Evolutionary conservation across 2,888 invertebrate species (phyloP).

Genomic region (Tiliacea aurago): DNA sequence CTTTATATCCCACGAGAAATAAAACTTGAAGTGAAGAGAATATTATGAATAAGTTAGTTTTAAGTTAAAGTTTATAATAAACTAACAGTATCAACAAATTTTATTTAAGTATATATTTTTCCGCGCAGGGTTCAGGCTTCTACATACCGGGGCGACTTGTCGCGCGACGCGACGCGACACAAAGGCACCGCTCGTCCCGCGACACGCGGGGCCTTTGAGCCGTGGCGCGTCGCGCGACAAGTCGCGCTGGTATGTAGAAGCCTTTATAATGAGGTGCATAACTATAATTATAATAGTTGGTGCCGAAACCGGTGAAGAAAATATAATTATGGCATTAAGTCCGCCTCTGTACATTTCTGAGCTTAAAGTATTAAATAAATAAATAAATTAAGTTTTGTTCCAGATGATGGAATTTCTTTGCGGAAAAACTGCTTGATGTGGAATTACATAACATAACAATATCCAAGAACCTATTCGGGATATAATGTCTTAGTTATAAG

Average conservation of each 20-base stretch:
- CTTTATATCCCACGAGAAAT: conserved; percentile 34
- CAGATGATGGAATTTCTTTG: not conserved
- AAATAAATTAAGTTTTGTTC: not conserved
- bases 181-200: too few relatives aligned
- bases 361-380: too few relatives aligned
- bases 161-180: too few relatives aligned
- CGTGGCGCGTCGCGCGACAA: too few relatives aligned
- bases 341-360: too few relatives aligned
- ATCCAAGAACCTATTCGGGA: not conserved
- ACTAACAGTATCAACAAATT: conserved; percentile 7
- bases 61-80: conserved; percentile 22
- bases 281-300: not conserved
- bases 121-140: too few relatives aligned
- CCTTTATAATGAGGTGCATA: too few relatives aligned
- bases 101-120: not conserved
- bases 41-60: conserved; percentile 42
- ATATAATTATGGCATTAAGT: too few relatives aligned
- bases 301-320: not conserved
- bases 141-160: too few relatives aligned
- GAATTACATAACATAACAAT: not conserved
- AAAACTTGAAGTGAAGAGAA: conserved; percentile 38
- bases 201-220: too few relatives aligned
- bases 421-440: not conserved
- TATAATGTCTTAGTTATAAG: too few relatives aligned
- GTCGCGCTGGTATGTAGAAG: too few relatives aligned